Percentiles rank a stretch among this genome's conserved stretches.
Conservation (phyloP, 2,113 vertebrate species). For the Lichenostomus cassidix region DNA sequence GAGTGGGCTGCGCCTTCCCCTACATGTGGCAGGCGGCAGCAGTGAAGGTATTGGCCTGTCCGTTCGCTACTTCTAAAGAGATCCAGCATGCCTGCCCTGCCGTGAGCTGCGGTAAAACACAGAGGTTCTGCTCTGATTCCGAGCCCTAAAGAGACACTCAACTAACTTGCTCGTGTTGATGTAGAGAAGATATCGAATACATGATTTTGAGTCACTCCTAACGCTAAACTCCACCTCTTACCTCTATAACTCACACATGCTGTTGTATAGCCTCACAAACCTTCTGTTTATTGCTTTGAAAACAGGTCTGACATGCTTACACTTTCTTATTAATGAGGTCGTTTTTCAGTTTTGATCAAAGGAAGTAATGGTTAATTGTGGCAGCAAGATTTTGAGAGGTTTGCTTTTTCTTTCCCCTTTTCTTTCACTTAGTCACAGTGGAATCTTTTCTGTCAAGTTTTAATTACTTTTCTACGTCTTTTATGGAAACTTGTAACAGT, state of each 20-base stretch:
- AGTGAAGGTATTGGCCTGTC: too few species aligned
- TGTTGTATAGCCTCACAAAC: background rate
- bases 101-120: background rate
- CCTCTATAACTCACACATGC: background rate
- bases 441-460: background rate
- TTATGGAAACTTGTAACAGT: background rate
- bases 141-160: background rate
- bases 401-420: background rate
- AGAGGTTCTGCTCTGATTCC: background rate
- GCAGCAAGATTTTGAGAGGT: background rate
- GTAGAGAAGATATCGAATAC: background rate
- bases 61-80: background rate
- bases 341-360: background rate
- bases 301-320: background rate
- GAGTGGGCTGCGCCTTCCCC: rapidly evolving
- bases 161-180: rapidly evolving
- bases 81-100: background rate
- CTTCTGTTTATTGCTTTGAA: background rate
- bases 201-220: background rate
- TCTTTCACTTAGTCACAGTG: background rate
- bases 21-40: background rate
- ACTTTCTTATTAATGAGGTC: background rate
- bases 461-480: background rate
- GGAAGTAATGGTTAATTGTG: background rate
- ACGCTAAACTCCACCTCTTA: background rate